Conservation (phyloP, 2,888 invertebrate species). For the Napeogenes sylphis region DNA sequence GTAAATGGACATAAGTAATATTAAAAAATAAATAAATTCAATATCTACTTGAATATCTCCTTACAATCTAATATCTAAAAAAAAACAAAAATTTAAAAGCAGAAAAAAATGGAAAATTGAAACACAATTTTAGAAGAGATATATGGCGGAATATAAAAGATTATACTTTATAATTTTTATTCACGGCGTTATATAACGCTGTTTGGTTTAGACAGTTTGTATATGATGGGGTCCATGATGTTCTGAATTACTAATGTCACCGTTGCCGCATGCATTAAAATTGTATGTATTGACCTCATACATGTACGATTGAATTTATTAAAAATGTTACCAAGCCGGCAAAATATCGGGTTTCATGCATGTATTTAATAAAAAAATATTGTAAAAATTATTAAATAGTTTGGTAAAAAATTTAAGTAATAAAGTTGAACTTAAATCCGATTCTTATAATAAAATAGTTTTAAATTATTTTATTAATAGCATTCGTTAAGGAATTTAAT, state of each 20-base stretch:
- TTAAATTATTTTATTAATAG: too few relatives aligned
- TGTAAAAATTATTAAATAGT: too few relatives aligned
- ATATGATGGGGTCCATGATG: constrained; percentile 27
- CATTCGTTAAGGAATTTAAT: too few relatives aligned
- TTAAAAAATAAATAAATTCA: too few relatives aligned
- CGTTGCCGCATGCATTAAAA: constrained; percentile 21
- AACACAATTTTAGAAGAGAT: background rate
- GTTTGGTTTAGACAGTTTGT: constrained; percentile 17
- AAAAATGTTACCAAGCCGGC: background rate
- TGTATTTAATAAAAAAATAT: too few relatives aligned
- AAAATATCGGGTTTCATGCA: too few relatives aligned
- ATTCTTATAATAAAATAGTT: too few relatives aligned
- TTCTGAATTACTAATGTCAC: constrained; percentile 28
- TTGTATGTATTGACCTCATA: constrained; percentile 21
- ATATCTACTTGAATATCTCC: too few relatives aligned
- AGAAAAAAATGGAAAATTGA: background rate
- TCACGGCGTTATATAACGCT: constrained; percentile 21
- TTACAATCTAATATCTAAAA: too few relatives aligned
- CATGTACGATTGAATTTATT: constrained; percentile 10
- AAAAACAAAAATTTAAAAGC: background rate
- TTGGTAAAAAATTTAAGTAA: too few relatives aligned
- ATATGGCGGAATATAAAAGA: background rate
- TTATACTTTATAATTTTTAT: constrained; percentile 10
- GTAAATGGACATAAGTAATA: too few relatives aligned
- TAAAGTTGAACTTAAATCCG: too few relatives aligned